These are phyloP conservation scores for Heterochromis multidens DNA, from an alignment of 2,113 vertebrate genomes.

Conservation along the genomic window DNA sequence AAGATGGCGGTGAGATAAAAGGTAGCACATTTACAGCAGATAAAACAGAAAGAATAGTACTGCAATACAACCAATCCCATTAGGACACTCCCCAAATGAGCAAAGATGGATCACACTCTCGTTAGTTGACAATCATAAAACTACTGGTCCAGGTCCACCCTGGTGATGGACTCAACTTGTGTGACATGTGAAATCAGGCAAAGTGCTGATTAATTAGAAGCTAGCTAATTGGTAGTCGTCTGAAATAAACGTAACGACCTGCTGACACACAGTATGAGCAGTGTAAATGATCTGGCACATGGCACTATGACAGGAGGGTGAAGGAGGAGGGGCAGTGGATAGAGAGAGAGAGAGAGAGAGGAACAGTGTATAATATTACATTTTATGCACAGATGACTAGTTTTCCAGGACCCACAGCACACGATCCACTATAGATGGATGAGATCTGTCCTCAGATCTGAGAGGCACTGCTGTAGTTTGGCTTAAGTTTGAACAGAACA, in stretches of 20 bases:
- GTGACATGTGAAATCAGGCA: slow-evolving; percentile 40
- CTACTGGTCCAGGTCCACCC: neutral
- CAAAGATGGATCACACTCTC: neutral
- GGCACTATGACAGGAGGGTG: slow-evolving; percentile 50
- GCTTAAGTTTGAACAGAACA: neutral
- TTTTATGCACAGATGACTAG: slow-evolving; percentile 6
- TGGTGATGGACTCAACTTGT: slow-evolving; percentile 32
- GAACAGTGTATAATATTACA: slow-evolving; percentile 30
- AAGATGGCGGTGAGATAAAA: neutral
- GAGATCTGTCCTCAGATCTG: neutral
- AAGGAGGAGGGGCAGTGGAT: neutral
- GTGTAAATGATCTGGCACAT: slow-evolving; percentile 68
- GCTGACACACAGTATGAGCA: slow-evolving; percentile 72
- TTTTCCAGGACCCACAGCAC: neutral
- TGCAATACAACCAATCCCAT: neutral
- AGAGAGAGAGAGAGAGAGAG: neutral
- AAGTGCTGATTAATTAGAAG: slow-evolving; percentile 76
- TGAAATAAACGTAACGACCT: slow-evolving; percentile 75
- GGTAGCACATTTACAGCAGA: neutral
- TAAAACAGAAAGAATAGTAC: neutral
- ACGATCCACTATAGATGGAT: neutral
- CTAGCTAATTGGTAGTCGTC: slow-evolving; percentile 57
- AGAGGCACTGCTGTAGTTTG: slow-evolving; percentile 1
- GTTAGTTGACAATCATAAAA: neutral
- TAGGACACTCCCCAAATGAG: neutral